Evolutionary conservation across 1,140 invertebrate genomes (phyloP), one percentile per base, ranked within the genome.

Genomic region (Brachionus calyciflorus): DNA sequence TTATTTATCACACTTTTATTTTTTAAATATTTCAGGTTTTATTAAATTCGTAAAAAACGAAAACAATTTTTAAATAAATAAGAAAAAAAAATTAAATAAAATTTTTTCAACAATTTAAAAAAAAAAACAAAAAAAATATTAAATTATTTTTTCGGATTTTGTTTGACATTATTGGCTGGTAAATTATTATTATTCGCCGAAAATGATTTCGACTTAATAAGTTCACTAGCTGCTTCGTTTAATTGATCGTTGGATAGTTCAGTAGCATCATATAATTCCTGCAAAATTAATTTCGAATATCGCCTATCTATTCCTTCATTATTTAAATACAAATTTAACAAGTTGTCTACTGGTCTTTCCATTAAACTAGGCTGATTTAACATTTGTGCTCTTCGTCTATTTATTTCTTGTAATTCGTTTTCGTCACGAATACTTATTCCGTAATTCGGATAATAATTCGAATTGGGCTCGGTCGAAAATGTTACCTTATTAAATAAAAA

Each of bases 261-360:
- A 21, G 73, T 76, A 40, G 49, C 49, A 57, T 76, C 73, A 9
- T 55, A 33, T 24, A 76, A 46, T 26, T 76, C 73, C 19, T 55
- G 26, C 10, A 76, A 76, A n/a, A 76, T 76, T 46, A 76, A 37
- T 24, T 37, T 49, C 1, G 49, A 55, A 76, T 76, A 76, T 2
- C 73, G 30, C 30, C 51, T 46, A 40, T 76, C 73, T 4, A 76
- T 76, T 10, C 73, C 73, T 48, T 73, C 69, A 49, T 55, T 49
- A 51, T 73, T 73, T n/a, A 73, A 73, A 73, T 73, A 73, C 7
- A 51, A 37, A 24, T 55, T 73, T 4, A 73, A 33, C 24, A 73
- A 49, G 51, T 51, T 73, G 14, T 73, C 69, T 21, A 73, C 48
- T 17, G 69, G 69, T 51, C 19, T 65, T 7, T 5, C 37, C 21